Evolutionary conservation across 2,888 invertebrate genomes (phyloP), one percentile per base, ranked within the genome.

Genomic region (Heliconius erato): DNA sequence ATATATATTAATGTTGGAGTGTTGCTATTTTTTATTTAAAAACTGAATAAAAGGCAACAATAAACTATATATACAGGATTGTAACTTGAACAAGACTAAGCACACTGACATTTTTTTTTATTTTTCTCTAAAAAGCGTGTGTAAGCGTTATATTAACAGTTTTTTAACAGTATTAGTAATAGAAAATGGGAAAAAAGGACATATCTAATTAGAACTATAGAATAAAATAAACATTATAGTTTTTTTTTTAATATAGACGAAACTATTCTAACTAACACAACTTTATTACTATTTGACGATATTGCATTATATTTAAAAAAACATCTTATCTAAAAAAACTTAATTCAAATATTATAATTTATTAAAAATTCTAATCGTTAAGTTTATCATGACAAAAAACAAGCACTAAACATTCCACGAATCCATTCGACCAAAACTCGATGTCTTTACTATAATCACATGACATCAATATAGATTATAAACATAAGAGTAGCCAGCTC

Each of bases 91-190:
- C 49, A 49, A 49, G 49, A 5, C 4, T 11, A 23, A 71, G 7
- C 16, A 6, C 16, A 71, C 32, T 65, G 26, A 63, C 63, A 26
- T 26, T 65, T 12, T 65, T n/a, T 65, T n/a, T n/a, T 6, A 2
- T 1, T 93, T 49, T 14, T 2, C 19, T 19, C 16, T 19, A 54
- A 54, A 12, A 19, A 54, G 6, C 54, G 19, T 19, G 93, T 93
- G 94, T 92, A 94, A 93, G 85, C 84, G 79, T 89, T 90, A 86
- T 90, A 92, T 93, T 94, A 92, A 94, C 88, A 91, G 94, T 94
- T 94, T 89, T 59, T 63, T 74, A 67, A 79, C 77, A 40, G 54
- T 65, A 77, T 72, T 35, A 82, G 32, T 82, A 72, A 84, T 40
- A 79, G 72, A 68, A 77, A 26, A 49, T 44, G 12, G 32, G 32